Conservation (phyloP, 2,888 invertebrate species). For the Desoria tigrina region DNA sequence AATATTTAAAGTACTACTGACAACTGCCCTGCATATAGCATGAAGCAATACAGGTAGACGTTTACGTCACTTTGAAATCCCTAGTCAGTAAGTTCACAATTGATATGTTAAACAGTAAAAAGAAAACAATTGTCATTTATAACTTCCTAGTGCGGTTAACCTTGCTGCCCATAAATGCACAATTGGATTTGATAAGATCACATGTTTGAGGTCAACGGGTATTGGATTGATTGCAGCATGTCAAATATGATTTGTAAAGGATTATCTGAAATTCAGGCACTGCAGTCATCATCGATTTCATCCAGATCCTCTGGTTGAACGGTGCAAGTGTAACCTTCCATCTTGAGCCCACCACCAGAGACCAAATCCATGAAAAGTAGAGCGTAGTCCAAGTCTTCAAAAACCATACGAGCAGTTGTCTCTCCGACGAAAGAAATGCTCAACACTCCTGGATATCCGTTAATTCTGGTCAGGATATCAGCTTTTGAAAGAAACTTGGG, state of each 20-base stretch:
- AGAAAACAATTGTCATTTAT: too few relatives aligned
- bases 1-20: too few relatives aligned
- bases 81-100: too few relatives aligned
- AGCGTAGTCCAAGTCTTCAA: constrained; percentile 48
- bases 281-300: constrained; percentile 35
- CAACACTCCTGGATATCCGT: constrained; percentile 44
- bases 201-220: too few relatives aligned
- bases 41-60: too few relatives aligned
- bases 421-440: constrained; percentile 42
- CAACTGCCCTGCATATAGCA: too few relatives aligned
- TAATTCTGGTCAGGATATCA: constrained; percentile 42
- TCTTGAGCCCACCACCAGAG: constrained; percentile 41
- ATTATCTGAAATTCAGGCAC: background rate
- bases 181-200: background rate
- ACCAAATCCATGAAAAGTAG: constrained; percentile 51
- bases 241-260: constrained; percentile 9
- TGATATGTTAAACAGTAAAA: too few relatives aligned
- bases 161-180: constrained; percentile 17
- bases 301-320: constrained; percentile 46
- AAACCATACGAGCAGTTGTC: constrained; percentile 47
- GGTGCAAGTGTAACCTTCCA: constrained; percentile 48
- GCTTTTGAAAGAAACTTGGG: constrained; percentile 43
- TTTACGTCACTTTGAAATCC: too few relatives aligned
- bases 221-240: background rate
- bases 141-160: background rate